A percentile compares a stretch with the other conserved stretches of the same genome.
Evolutionary conservation across 2,797 vertebrate genomes (phyloP).

Genomic region (Propithecus perrieri): DNA sequence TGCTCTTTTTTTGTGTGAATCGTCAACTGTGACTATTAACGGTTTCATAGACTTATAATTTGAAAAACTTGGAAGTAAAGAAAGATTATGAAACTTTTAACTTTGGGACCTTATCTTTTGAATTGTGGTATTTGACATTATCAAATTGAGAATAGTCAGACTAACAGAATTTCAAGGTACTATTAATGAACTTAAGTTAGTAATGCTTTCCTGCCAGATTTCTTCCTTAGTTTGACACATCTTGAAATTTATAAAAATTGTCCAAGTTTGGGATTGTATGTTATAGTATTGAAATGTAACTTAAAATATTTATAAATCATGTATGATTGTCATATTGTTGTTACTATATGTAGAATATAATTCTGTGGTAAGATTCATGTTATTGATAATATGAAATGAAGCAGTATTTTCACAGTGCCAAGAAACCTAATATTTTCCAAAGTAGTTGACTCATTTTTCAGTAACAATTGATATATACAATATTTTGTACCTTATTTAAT

Average conservation of each 20-base stretch:
- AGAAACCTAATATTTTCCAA: not conserved
- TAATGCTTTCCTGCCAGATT: slow-evolving; percentile 23
- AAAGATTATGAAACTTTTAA: slow-evolving; percentile 24
- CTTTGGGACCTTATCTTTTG: not conserved
- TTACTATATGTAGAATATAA: not conserved
- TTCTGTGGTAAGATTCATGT: not conserved
- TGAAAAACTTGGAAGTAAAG: not conserved
- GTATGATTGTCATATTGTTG: not conserved
- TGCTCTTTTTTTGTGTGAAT: not conserved
- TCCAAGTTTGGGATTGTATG: not conserved
- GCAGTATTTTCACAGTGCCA: not conserved
- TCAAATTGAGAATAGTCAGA: not conserved
- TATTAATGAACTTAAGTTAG: not conserved
- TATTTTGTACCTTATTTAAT: not conserved
- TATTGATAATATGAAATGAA: slow-evolving; percentile 2
- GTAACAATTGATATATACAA: not conserved
- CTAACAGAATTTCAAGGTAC: not conserved
- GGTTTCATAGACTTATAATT: slow-evolving; percentile 30
- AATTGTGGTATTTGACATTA: slow-evolving; percentile 14
- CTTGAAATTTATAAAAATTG: not conserved
- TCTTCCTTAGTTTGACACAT: not conserved
- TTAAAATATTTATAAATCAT: slow-evolving; percentile 53
- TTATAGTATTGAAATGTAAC: not conserved
- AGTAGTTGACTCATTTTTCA: not conserved
- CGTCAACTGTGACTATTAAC: not conserved